Evolutionary conservation across 2,888 invertebrate species (phyloP), one percentile per base, ranked within the genome.

Genomic region (Platerodrilus igneus): DNA sequence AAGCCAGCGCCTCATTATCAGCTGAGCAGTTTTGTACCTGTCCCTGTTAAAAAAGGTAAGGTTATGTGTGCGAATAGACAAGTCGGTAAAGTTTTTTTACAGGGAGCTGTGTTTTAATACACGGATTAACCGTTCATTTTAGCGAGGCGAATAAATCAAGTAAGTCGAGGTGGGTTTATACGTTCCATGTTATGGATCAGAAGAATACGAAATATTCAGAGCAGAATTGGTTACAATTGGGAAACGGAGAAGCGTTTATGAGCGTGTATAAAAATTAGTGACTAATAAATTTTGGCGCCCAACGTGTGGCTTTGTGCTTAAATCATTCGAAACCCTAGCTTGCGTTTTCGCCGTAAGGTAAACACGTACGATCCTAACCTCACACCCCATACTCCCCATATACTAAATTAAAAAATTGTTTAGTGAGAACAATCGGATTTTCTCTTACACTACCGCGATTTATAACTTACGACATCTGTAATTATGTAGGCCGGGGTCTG

Each of bases 41-140:
- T 86, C 23, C 85, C 88, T 17, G 91, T 92, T 1, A 78, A 75
- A 48, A 91, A 87, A 80, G 95, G 92, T 88, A 65, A 55, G 47
- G 13, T 31, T 21, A 25, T 25, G 7, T 19, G 4, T n/a, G n/a
- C n/a, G 13, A 14, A 5, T 26, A 22, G 2, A 13, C 3, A 14
- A 8, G 4, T 11, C 14, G 15, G n/a, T 17, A 23, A 27, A 29
- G 27, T 37, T 22, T 14, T 35, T 42, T 64, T 62, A 1, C 66
- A 87, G 93, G 95, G 23, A 80, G 87, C 2, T 84, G 88, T 53
- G 79, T 97, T 33, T 64, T 97, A 21, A 84, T 99, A 44, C 88
- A 97, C 61, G 95, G 95, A 0, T 81, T 87, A 60, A 91, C 95
- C 1, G 86, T 96, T 0, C 97, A 99, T 67, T 87, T 85, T 62